Percentiles rank a stretch among this genome's conserved stretches.
Conservation (phyloP, 2,888 invertebrate species). For the Quadroppia sp. region DNA sequence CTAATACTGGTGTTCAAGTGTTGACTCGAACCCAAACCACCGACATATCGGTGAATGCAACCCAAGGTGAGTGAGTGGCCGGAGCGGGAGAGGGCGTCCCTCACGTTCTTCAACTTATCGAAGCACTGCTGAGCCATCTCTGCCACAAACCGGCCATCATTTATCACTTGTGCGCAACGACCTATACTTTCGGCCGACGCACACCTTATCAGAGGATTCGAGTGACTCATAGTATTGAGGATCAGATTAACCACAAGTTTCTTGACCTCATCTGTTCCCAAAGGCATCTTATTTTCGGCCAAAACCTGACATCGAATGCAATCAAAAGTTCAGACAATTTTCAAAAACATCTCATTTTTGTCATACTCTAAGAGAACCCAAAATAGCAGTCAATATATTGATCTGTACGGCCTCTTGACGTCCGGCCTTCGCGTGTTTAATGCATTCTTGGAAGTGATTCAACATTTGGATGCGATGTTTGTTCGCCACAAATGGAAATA, state of each 20-base stretch:
- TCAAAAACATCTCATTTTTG: neutral
- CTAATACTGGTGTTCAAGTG: conserved; percentile 90
- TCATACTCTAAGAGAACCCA: conserved; percentile 71
- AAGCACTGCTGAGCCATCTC: conserved; percentile 85
- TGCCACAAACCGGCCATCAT: conserved; percentile 79
- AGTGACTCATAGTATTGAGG: conserved; percentile 55
- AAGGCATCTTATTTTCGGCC: conserved; percentile 72
- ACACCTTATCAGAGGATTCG: conserved; percentile 68
- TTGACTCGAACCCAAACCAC: conserved; percentile 92
- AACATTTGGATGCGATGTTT: conserved; percentile 97
- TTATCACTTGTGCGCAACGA: conserved; percentile 81
- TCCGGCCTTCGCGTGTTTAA: conserved; percentile 75
- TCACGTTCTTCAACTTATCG: conserved; percentile 73
- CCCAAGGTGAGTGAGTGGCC: conserved; percentile 87
- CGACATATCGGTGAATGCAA: conserved; percentile 89
- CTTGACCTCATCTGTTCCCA: conserved; percentile 85
- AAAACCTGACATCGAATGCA: conserved; percentile 58
- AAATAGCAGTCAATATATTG: conserved; percentile 89
- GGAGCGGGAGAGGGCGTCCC: conserved; percentile 80
- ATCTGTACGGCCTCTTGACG: conserved; percentile 92
- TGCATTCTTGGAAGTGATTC: conserved; percentile 92
- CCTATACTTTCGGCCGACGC: conserved; percentile 94
- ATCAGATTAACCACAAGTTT: conserved; percentile 67
- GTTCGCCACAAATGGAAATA: conserved; percentile 88
- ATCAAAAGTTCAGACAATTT: neutral